These are phyloP conservation scores for Neodiprion fabricii DNA, from an alignment of 1,140 invertebrate genomes.

Conservation along the genomic window DNA sequence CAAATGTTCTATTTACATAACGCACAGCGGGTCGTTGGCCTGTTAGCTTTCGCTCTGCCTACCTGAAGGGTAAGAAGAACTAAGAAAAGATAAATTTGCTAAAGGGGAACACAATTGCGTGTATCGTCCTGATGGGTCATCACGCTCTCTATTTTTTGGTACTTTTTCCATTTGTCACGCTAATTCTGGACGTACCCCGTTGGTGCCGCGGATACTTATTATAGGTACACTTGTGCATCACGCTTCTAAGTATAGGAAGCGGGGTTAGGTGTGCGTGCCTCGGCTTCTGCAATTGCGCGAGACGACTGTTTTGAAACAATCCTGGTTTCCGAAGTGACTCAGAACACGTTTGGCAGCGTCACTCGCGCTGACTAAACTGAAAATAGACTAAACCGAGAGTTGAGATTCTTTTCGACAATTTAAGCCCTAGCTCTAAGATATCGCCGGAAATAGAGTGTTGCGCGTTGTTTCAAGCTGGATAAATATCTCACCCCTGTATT, in stretches of 20 bases:
- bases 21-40: no score
- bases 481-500: not conserved
- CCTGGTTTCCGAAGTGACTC: not conserved
- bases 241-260: not conserved
- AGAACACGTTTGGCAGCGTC: conserved; percentile 3
- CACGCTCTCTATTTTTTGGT: no score
- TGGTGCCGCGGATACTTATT: no score
- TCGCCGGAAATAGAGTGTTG: not conserved
- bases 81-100: no score
- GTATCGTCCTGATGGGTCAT: no score
- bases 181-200: no score
- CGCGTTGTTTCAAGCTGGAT: not conserved
- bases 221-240: no score
- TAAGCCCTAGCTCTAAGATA: not conserved
- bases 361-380: not conserved
- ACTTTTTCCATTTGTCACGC: no score
- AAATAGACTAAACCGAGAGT: not conserved
- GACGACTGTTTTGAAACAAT: conserved; percentile 3
- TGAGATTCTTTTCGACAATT: not conserved
- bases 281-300: not conserved
- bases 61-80: no score
- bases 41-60: no score
- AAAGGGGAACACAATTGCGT: no score
- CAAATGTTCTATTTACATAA: no score
- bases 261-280: not conserved